Conservation (phyloP, 1,140 invertebrate species). For the Papilio helenus region DNA sequence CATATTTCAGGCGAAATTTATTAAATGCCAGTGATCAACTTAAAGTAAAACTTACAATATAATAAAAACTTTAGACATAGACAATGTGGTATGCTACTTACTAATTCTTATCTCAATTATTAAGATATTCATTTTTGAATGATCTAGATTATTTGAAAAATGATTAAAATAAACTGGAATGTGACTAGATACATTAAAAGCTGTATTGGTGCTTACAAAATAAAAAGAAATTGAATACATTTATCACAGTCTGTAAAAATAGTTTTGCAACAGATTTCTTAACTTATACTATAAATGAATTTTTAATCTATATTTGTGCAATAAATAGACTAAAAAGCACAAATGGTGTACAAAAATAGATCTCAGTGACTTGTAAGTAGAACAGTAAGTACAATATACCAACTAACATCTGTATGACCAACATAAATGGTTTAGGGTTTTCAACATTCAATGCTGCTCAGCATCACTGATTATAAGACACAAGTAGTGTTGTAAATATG, state of each 20-base stretch:
- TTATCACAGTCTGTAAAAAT: constrained; percentile 23
- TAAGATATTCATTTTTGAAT: background rate
- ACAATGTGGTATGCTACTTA: background rate
- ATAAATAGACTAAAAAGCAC: background rate
- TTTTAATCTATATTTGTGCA: background rate
- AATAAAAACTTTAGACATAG: background rate
- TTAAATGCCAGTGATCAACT: background rate
- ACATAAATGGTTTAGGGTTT: too few species aligned
- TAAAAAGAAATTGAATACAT: constrained; percentile 6
- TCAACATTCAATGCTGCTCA: too few species aligned
- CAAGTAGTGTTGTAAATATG: too few species aligned
- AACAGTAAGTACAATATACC: background rate
- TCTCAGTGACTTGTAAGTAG: background rate
- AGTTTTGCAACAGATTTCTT: constrained; percentile 21
- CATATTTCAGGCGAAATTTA: background rate
- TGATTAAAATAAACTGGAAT: background rate
- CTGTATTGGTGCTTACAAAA: background rate
- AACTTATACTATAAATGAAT: background rate
- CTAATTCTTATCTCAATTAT: background rate
- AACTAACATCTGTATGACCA: too few species aligned
- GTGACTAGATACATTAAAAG: constrained; percentile 13
- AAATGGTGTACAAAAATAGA: background rate
- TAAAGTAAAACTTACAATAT: constrained; percentile 10
- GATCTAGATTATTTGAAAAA: background rate
- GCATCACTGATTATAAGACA: too few species aligned